Base-by-base conservation (phyloP, 2,113 vertebrate species). In the Petaurus breviceps region DNA sequence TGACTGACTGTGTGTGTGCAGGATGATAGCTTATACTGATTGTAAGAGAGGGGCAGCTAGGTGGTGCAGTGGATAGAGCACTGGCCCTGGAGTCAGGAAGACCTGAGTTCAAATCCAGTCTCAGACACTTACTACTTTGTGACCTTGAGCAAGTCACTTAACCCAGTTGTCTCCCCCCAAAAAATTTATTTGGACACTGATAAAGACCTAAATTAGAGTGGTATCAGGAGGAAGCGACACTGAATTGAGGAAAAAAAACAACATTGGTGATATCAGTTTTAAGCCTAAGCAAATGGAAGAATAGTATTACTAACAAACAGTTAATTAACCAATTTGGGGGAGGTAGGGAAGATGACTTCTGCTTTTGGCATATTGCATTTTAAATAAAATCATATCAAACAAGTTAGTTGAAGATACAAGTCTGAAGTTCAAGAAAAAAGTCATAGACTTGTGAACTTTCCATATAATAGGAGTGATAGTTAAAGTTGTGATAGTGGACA, bases 391-490 rank as follows among this genome's bases (percentile, higher is more conserved):
- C 5, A 43, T 43, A 22, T 22, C 37, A 43, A 22, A 43, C 37
- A 84, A 84, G 37, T 22, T 84, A 84, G 37, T 22, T 43, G n/a
- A 43, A 43, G 8, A 16, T 19, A 6, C 10, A 43, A 43, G 16
- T 84, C 37, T 84, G 37, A 84, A 77, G 37, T 84, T 84, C 19
- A 84, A 68, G 57, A 61, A 37, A 68, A 68, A 93, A 95, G 22
- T 54, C 55, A 92, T 0, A 55, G 89, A 96, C n/a, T 93, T 31
- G 91, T 28, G 14, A 84, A 26, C 90, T 94, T 51, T 95, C 46
- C 77, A 37, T 25, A 90, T 23, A 50, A 8, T 89, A 89, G 28
- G 77, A 1, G 1, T 93, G n/a, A 77, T 22, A 50, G 11, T 68
- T 68, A 12, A 68, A 37, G 31, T 68, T 68, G 4, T 92, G 51